Percentiles rank a stretch among this genome's conserved stretches.
phyloP scores from a whole-genome alignment of 2,797 vertebrate genomes.

The Danio tinwini region DNA sequence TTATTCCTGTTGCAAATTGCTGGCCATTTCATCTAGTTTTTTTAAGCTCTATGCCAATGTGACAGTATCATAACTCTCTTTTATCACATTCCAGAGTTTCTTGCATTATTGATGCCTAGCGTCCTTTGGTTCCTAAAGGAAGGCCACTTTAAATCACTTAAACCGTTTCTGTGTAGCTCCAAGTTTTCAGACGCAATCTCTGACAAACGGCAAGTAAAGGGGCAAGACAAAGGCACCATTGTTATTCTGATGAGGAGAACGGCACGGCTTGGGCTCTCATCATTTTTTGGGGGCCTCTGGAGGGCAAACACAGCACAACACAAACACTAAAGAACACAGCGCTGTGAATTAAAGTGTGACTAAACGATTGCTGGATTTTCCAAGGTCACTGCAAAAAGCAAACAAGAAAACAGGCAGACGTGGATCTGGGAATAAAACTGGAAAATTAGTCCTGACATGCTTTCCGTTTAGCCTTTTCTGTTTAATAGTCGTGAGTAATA shows the following conservation, averaged over 20 bases:
- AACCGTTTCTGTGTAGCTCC: neutral
- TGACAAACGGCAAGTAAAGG: conserved; percentile 27
- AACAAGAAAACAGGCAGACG: neutral
- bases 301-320: conserved; percentile 42
- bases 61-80: conserved; percentile 36
- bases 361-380: conserved; percentile 26
- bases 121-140: conserved; percentile 16
- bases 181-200: conserved; percentile 23
- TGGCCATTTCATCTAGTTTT: conserved; percentile 28
- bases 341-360: conserved; percentile 29
- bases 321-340: conserved; percentile 31
- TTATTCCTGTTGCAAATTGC: conserved; percentile 12
- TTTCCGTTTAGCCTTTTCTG: neutral
- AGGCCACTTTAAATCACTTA: conserved; percentile 37
- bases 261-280: conserved; percentile 10
- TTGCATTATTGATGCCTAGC: conserved; percentile 36
- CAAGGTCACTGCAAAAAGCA: conserved; percentile 24
- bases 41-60: conserved; percentile 36
- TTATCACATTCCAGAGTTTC: conserved; percentile 43
- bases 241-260: conserved; percentile 48
- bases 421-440: neutral
- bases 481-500: neutral
- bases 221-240: conserved; percentile 32
- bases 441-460: conserved; percentile 14
- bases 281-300: conserved; percentile 16